Base-by-base conservation (phyloP, 2,113 vertebrate genomes). In the Vulpes vulpes region DNA sequence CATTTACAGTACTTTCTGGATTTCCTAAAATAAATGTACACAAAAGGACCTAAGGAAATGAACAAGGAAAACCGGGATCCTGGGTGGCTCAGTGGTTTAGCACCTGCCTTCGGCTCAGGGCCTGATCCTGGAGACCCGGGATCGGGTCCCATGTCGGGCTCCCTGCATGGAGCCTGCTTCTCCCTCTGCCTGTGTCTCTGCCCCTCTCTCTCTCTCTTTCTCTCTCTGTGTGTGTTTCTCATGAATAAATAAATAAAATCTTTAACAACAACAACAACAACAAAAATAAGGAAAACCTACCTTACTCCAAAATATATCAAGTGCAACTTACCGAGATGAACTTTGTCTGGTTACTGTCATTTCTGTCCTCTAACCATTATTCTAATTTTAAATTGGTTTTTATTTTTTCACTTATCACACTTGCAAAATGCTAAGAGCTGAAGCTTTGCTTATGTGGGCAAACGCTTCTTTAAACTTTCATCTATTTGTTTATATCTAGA, bases 21-120 rank as follows among this genome's bases (percentile, higher is more conserved):
- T 65, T 95, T 83, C 92, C 84, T 71, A 60, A 80, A 92, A 57
- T 59, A 96, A 74, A 82, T 89, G 82, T 60, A 91, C 35, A 86
- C 12, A 65, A 92, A 79, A 84, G 71, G 30, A 94, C 32, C 17
- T 81, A 69, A 94, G 90, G 86, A 95, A 91, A 76, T 93, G 23
- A 81, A 20, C 20, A 94, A 95, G 20, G 11, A 95, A 96, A 96
- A 23, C 2, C 11, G 7, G 43, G 43, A 43, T 43, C 43, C 43
- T 43, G 43, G 43, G 43, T 43, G 43, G 43, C 43, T 43, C 43
- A 43, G 43, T 43, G 43, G 43, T 43, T 43, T 43, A 43, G 43
- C 43, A 43, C 43, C 43, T 43, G 43, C 43, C 43, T 43, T 43
- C 7, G 43, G 43, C 43, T 43, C 43, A 43, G 43, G 43, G 43